Evolutionary conservation across 2,797 vertebrate genomes (phyloP).

Genomic region (Carapus acus): DNA sequence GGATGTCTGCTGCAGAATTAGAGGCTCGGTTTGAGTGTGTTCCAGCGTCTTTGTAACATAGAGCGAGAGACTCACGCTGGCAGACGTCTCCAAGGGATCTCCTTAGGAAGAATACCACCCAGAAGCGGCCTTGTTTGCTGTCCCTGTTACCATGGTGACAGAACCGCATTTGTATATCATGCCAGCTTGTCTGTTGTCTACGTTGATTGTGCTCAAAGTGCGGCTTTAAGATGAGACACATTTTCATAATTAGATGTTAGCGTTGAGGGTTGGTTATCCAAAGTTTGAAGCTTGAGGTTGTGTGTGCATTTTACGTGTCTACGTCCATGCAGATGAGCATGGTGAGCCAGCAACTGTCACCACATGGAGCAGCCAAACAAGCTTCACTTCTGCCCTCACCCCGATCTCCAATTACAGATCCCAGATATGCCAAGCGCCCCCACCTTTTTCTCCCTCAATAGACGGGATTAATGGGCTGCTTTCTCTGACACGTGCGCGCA

Average conservation of each 20-base stretch:
- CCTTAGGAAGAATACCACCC: constrained; percentile 68
- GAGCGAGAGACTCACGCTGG: constrained; percentile 31
- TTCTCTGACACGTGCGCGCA: constrained; percentile 47
- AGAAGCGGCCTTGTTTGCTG: constrained; percentile 58
- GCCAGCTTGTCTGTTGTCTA: constrained; percentile 41
- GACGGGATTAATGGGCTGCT: constrained; percentile 60
- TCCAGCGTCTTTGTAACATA: constrained; percentile 7
- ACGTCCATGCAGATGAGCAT: constrained; percentile 44
- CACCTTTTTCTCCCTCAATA: constrained; percentile 54
- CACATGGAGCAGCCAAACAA: constrained; percentile 60
- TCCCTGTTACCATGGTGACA: constrained; percentile 67
- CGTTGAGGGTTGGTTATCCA: constrained; percentile 8
- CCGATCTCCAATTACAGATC: constrained; percentile 69
- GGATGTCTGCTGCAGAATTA: too few relatives aligned
- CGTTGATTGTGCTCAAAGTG: constrained; percentile 26
- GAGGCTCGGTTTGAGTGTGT: constrained; percentile 13
- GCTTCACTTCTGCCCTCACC: constrained; percentile 54
- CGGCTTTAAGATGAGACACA: constrained; percentile 18
- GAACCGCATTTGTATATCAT: too few relatives aligned
- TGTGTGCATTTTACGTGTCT: constrained; percentile 11
- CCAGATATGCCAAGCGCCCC: constrained; percentile 58
- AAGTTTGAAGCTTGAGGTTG: constrained; percentile 29
- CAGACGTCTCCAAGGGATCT: constrained; percentile 66
- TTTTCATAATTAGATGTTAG: not conserved
- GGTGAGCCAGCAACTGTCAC: constrained; percentile 60